phyloP scores from a whole-genome alignment of 2,113 vertebrate species.

The Pitta sordida region DNA sequence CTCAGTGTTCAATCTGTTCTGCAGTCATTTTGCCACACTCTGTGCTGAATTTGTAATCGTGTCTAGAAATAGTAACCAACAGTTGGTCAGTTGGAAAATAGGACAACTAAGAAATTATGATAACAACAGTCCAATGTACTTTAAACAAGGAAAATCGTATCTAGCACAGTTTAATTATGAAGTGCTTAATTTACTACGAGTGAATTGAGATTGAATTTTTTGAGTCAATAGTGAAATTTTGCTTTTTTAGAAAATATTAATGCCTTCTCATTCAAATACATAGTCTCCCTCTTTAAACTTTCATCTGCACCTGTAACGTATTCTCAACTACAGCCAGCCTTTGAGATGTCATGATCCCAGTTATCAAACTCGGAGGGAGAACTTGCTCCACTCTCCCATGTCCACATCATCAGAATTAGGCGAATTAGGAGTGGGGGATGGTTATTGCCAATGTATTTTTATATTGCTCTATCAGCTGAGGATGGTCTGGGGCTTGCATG shows the following conservation, averaged over 20 bases:
- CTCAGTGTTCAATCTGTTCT: constrained; percentile 38
- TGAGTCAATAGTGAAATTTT: neutral
- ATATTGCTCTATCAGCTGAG: neutral
- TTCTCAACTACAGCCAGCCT: neutral
- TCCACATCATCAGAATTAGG: neutral
- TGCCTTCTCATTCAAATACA: neutral
- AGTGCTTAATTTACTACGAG: neutral
- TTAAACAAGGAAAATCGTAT: neutral
- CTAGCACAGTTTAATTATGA: neutral
- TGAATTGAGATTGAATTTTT: neutral
- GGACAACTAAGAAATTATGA: neutral
- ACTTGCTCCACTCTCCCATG: neutral
- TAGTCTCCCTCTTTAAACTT: neutral
- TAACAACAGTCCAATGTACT: neutral
- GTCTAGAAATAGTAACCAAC: constrained; percentile 17
- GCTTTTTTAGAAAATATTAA: neutral
- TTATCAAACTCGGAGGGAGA: neutral
- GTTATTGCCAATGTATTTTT: neutral
- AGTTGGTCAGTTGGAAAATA: constrained; percentile 34
- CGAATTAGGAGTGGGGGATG: neutral
- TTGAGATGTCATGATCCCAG: neutral
- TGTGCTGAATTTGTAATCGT: neutral
- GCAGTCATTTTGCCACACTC: neutral
- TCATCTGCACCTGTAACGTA: neutral
- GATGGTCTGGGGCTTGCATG: neutral